phyloP scores from a whole-genome alignment of 2,113 vertebrate species.

The Corynorhinus townsendii region DNA sequence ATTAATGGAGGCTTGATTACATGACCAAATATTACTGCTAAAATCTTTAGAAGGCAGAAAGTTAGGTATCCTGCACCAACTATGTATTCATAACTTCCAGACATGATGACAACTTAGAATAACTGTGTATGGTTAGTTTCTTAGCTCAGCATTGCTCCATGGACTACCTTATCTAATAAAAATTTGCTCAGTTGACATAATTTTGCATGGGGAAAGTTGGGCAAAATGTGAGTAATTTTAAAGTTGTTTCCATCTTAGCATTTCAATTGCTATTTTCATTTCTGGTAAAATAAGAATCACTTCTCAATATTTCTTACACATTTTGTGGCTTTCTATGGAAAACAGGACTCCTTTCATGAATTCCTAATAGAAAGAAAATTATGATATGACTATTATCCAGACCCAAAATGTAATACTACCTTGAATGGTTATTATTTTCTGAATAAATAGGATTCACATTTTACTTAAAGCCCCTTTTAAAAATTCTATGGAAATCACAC shows the following conservation, averaged over 20 bases:
- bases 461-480: slow-evolving; percentile 9
- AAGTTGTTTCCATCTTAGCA: background rate
- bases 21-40: background rate
- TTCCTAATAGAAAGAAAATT: background rate
- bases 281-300: background rate
- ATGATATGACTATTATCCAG: background rate
- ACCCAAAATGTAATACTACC: background rate
- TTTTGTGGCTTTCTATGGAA: slow-evolving; percentile 8
- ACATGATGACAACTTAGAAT: background rate
- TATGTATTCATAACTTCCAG: background rate
- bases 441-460: background rate
- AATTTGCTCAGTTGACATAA: background rate
- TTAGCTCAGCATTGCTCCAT: background rate
- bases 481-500: background rate
- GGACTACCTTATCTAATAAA: background rate
- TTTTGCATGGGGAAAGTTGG: background rate
- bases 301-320: background rate
- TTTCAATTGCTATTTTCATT: slow-evolving; percentile 26
- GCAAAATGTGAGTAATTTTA: background rate
- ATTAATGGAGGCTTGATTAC: slow-evolving; percentile 9
- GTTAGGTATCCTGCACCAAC: background rate
- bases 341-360: background rate
- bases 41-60: background rate
- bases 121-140: background rate
- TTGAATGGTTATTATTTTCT: background rate